These are phyloP conservation scores for Sphaeridia pumilis DNA, from an alignment of 2,888 invertebrate species.

Conservation along the genomic window DNA sequence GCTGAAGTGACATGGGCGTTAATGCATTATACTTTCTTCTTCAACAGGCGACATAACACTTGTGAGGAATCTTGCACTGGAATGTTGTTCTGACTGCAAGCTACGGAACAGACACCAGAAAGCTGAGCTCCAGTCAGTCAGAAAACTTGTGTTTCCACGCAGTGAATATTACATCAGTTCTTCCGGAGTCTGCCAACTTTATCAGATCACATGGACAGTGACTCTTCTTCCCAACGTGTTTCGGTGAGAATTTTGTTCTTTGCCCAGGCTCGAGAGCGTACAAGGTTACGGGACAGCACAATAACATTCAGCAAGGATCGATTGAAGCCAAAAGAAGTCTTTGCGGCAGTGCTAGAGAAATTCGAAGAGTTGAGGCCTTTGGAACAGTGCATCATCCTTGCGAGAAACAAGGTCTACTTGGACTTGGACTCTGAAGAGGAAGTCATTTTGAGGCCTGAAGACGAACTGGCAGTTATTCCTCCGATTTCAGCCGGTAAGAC, in stretches of 20 bases:
- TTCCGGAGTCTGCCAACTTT: no score
- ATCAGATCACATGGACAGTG: no score
- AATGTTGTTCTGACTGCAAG: no score
- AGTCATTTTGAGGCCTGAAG: conserved; percentile 52
- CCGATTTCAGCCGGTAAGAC: conserved; percentile 74
- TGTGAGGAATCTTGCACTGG: no score
- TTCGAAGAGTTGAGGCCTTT: conserved; percentile 55
- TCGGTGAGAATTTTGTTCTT: conserved; percentile 67
- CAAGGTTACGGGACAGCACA: conserved; percentile 48
- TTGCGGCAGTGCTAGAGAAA: conserved; percentile 43
- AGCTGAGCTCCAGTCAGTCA: no score
- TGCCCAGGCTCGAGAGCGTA: conserved; percentile 75
- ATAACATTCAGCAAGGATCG: conserved; percentile 38
- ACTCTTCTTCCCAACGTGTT: background rate
- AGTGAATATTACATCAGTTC: no score
- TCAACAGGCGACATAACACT: no score
- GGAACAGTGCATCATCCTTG: conserved; percentile 58
- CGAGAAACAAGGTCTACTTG: conserved; percentile 72
- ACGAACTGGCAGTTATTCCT: conserved; percentile 84
- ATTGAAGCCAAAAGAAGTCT: conserved; percentile 49
- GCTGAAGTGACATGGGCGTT: no score
- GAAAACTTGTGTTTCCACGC: no score
- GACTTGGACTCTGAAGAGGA: conserved; percentile 42
- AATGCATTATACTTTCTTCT: no score
- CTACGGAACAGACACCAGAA: no score